phyloP scores from a whole-genome alignment of 2,888 invertebrate genomes.

The Agrenia bidenticulata region DNA sequence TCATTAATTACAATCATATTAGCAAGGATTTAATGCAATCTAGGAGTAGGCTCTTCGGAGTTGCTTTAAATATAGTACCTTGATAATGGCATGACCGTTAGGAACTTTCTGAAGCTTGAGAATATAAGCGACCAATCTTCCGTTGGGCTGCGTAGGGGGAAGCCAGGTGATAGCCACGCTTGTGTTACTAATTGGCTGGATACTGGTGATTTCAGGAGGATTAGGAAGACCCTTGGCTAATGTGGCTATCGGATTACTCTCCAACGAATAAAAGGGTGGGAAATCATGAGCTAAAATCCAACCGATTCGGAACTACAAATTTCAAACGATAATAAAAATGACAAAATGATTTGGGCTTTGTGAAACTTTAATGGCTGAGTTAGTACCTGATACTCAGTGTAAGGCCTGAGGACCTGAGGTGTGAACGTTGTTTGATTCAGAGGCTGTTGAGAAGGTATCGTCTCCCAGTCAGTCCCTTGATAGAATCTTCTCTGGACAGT shows the following conservation, averaged over 20 bases:
- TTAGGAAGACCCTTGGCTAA: constrained; percentile 46
- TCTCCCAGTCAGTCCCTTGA: constrained; percentile 48
- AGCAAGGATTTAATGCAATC: not conserved
- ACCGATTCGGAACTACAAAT: constrained; percentile 48
- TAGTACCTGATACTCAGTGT: constrained; percentile 80
- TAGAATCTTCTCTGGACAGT: constrained; percentile 45
- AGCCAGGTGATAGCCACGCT: constrained; percentile 52
- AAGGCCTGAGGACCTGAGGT: constrained; percentile 78
- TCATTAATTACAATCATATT: not conserved
- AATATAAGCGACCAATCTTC: constrained; percentile 46
- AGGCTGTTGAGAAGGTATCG: constrained; percentile 40
- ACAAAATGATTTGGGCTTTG: no score
- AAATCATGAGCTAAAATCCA: constrained; percentile 49
- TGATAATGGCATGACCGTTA: constrained; percentile 43
- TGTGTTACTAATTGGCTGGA: constrained; percentile 50
- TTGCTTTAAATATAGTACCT: no score
- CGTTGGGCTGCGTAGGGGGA: constrained; percentile 50
- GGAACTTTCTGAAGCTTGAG: constrained; percentile 44
- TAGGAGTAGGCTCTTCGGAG: not conserved
- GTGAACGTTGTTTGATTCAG: constrained; percentile 62
- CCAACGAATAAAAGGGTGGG: constrained; percentile 44
- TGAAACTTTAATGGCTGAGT: no score
- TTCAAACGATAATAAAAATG: no score
- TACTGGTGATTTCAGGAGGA: constrained; percentile 49
- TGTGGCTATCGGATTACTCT: constrained; percentile 45